Conservation (phyloP, 2,888 invertebrate genomes). For the Abscondita cerata region DNA sequence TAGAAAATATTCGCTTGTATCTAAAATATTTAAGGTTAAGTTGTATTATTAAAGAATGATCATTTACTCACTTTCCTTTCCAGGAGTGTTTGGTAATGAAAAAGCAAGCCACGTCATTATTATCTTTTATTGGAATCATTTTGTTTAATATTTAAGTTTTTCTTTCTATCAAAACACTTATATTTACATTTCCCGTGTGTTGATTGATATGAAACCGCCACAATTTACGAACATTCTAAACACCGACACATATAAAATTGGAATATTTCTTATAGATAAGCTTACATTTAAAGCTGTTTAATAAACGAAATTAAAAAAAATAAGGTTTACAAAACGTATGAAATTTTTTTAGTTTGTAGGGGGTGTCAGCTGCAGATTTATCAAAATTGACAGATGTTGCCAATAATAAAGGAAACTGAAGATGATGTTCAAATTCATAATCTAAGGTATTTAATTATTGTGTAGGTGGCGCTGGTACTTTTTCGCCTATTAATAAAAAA, state of each 20-base stretch:
- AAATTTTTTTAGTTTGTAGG: slow-evolving; percentile 11
- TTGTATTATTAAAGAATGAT: not conserved
- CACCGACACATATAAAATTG: too few relatives aligned
- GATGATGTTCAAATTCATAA: too few relatives aligned
- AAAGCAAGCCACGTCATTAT: slow-evolving; percentile 96
- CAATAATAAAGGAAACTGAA: too few relatives aligned
- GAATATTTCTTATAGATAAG: too few relatives aligned
- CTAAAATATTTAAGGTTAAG: slow-evolving; percentile 57
- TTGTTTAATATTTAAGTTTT: too few relatives aligned
- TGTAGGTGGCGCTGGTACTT: too few relatives aligned
- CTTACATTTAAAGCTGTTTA: too few relatives aligned
- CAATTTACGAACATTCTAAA: too few relatives aligned
- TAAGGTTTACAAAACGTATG: not conserved
- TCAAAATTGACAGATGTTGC: slow-evolving; percentile 3
- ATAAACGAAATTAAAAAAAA: not conserved
- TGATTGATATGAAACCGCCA: not conserved
- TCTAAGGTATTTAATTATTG: too few relatives aligned
- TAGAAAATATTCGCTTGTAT: slow-evolving; percentile 96
- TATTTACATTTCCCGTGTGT: slow-evolving; percentile 12
- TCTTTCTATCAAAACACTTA: not conserved
- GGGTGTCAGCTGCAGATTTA: slow-evolving; percentile 31
- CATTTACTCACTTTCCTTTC: slow-evolving; percentile 94
- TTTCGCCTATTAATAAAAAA: too few relatives aligned
- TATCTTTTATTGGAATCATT: slow-evolving; percentile 87
- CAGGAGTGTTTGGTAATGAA: slow-evolving; percentile 97